These are phyloP conservation scores for Cromileptes altivelis DNA, from an alignment of 2,113 vertebrate species.

Conservation along the genomic window DNA sequence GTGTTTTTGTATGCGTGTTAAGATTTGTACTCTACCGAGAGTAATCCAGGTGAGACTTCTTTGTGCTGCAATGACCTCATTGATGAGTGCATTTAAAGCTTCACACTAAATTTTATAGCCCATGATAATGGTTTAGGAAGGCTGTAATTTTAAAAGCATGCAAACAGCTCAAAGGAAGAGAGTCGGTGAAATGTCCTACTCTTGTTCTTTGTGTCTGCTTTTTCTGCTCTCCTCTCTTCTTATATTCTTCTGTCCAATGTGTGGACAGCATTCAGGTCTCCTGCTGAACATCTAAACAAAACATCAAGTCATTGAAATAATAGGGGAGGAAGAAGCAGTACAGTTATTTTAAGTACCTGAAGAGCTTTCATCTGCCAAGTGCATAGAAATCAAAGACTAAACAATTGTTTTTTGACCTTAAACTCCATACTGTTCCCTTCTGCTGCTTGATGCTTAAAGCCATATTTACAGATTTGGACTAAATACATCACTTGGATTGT, in stretches of 20 bases:
- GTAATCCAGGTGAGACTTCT: conserved; percentile 40
- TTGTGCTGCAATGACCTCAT: conserved; percentile 42
- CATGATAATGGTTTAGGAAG: conserved; percentile 72
- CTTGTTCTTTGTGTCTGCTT: not conserved
- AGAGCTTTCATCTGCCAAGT: not conserved
- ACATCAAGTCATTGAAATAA: not conserved
- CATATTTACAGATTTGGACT: not conserved
- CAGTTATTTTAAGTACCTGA: not conserved
- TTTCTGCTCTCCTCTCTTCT: not conserved
- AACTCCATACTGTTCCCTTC: not conserved
- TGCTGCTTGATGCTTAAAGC: not conserved
- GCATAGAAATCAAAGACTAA: not conserved
- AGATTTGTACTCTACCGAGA: conserved; percentile 1
- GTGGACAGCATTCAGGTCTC: not conserved
- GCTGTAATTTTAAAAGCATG: conserved; percentile 77
- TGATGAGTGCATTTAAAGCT: conserved; percentile 54
- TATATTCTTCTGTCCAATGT: not conserved
- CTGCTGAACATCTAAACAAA: not conserved
- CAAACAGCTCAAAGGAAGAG: conserved; percentile 44
- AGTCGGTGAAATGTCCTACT: not conserved
- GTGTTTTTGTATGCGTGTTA: not conserved
- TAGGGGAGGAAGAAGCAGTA: not conserved
- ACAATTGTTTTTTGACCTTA: not conserved
- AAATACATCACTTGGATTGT: not conserved
- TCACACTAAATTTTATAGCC: conserved; percentile 68